Evolutionary conservation across 2,113 vertebrate genomes (phyloP).

Genomic region (Thunnus thynnus): DNA sequence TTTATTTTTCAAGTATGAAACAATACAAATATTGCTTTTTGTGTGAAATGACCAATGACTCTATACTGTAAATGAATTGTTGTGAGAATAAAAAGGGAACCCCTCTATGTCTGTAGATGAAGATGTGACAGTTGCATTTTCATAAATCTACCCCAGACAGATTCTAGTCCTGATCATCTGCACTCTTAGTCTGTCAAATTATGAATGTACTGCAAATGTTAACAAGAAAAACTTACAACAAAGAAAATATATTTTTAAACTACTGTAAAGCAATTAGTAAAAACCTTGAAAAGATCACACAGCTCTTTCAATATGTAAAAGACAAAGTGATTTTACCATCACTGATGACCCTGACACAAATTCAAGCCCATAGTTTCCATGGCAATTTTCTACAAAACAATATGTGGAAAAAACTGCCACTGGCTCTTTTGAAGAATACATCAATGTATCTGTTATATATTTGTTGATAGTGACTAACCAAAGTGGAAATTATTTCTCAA

Average conservation of each 20-base stretch:
- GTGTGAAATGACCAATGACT: neutral
- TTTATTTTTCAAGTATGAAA: conserved; percentile 27
- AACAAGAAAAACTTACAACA: neutral
- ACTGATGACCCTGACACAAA: conserved; percentile 29
- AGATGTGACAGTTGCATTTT: neutral
- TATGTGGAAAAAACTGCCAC: neutral
- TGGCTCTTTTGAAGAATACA: neutral
- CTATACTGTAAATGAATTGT: neutral
- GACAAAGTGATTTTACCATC: neutral
- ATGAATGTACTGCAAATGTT: neutral
- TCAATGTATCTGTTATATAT: neutral
- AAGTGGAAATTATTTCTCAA: neutral
- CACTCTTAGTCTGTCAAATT: neutral
- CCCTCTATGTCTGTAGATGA: neutral
- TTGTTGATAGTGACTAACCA: no score
- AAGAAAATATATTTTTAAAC: neutral
- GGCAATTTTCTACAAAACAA: conserved; percentile 14
- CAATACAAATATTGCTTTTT: conserved; percentile 6
- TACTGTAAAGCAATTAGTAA: neutral
- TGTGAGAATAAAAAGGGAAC: neutral
- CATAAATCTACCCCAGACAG: neutral
- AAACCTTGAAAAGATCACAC: conserved; percentile 9
- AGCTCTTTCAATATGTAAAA: neutral
- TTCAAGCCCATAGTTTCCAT: conserved; percentile 37
- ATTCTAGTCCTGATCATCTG: neutral